phyloP scores from a whole-genome alignment of 2,797 vertebrate genomes.

The Eulemur albifrons region DNA sequence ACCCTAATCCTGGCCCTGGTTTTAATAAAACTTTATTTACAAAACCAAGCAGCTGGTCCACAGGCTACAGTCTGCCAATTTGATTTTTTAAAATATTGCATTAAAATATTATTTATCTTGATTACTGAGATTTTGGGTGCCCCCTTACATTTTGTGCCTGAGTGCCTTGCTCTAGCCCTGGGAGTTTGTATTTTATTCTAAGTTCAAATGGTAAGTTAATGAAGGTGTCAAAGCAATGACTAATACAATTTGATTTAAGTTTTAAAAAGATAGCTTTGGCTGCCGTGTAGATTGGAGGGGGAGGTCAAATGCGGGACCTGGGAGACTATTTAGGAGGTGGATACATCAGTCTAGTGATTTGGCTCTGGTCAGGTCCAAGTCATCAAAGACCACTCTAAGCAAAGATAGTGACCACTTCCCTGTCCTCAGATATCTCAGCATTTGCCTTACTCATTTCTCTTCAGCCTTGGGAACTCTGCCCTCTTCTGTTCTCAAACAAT shows the following conservation, averaged over 20 bases:
- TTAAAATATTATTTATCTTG: background rate
- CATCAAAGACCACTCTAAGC: background rate
- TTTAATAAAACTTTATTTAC: conserved; percentile 12
- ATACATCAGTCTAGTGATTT: background rate
- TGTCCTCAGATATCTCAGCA: background rate
- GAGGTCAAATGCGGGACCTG: background rate
- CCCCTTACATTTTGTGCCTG: background rate
- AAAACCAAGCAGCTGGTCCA: background rate
- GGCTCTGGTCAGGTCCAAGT: background rate
- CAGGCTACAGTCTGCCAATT: background rate
- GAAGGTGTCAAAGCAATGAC: background rate
- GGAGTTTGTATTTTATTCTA: conserved; percentile 9
- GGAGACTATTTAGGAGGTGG: background rate
- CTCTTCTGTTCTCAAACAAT: background rate
- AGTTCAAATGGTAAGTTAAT: conserved; percentile 7
- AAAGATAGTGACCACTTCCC: background rate
- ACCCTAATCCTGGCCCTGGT: background rate
- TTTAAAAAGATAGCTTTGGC: conserved; percentile 8
- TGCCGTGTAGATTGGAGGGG: background rate
- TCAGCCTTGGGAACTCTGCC: background rate
- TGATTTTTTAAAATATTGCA: background rate
- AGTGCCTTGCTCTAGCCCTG: background rate
- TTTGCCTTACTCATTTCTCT: background rate
- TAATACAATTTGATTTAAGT: background rate
- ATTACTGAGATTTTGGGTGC: background rate